Base-by-base conservation (phyloP, 2,888 invertebrate genomes). In the Xylophagus ater region DNA sequence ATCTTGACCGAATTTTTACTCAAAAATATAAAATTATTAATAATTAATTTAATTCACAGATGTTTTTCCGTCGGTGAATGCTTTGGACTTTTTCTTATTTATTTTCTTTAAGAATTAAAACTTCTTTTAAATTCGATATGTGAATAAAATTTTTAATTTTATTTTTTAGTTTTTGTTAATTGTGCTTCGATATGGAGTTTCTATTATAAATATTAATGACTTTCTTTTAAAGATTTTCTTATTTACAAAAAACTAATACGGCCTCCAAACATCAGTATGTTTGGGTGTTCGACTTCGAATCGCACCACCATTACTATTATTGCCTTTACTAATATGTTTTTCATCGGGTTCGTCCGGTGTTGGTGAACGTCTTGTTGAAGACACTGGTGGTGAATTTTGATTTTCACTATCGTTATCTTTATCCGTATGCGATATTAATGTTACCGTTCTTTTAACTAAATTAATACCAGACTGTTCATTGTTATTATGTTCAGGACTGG, bases 221-320 rank as follows among this genome's bases (percentile, higher is more conserved):
- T 26, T 19, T 6, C n/a, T 21, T 12, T 12, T 12, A 14, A 9
- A n/a, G 14, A 5, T 4, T 24, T 10, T n/a, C 23, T 10, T 10
- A n/a, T 17, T 19, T 4, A 10, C 13, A 4, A 14, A 23, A 54
- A 54, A 60, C 60, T 62, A 83, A 62, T 83, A 83, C 12, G 83
- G 83, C 55, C 83, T 73, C 83, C 83, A 83, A 41, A 83, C 82
- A 54, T 82, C 81, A n/a, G 76, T 71, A 40, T 77, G 53, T 56
- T 60, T 69, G 55, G 57, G 67, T 50, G 56, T 60, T 50, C 60
- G 56, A 33, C 62, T 60, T 37, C 64, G 64, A 40, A 66, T 66
- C 39, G 66, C 62, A 36, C 63, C 67, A 37, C 55, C 50, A 17
- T 40, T 34, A 29, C 46, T 44, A 28, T 41, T 43, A 38, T 50